Evolutionary conservation across 1,140 invertebrate species (phyloP), one percentile per base, ranked within the genome.

Genomic region (Drosophila orena): DNA sequence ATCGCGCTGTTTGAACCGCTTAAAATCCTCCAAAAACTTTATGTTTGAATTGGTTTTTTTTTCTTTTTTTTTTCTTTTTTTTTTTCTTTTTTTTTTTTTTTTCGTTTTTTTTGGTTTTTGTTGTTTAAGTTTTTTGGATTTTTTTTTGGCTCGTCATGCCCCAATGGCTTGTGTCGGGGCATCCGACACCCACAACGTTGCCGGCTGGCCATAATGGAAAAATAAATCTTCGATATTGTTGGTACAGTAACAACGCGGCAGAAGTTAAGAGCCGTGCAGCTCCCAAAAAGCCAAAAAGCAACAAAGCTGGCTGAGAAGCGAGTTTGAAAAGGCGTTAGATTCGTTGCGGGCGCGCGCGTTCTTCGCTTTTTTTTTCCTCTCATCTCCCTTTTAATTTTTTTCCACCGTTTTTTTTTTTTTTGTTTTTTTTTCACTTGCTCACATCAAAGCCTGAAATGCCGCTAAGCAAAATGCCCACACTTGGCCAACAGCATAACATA

Each of bases 401-500:
- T 17, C 37, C 14, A n/a, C 4, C 3, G 24, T 5, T 4, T 12
- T 35, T 35, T 30, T 47, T 70, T 43, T 40, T 4, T 12, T 35
- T 35, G 22, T 47, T 70, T 43, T 40, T 34, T 79, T 68, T 79
- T 81, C 76, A 83, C 66, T 88, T 88, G 84, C 72, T 50, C 77
- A 88, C 84, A 88, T 88, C 84, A 88, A 88, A 88, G 84, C 72
- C 72, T 70, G 55, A 73, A 89, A 88, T 69, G 84, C 84, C 84
- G 84, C 84, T 89, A 74, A 86, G 83, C 79, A 89, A 88, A 88
- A 88, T 88, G 84, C 83, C 83, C 83, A 89, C 84, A 88, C 84
- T 83, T 83, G 83, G 79, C 61, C 62, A 24, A 61, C 8, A 42
- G 35, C 52, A 20, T 46, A 20, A 70, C 70, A 88, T 81, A 83